A percentile compares a stretch with the other conserved stretches of the same genome.
Conservation (phyloP, 2,888 invertebrate genomes). For the Aphodius granarius region DNA sequence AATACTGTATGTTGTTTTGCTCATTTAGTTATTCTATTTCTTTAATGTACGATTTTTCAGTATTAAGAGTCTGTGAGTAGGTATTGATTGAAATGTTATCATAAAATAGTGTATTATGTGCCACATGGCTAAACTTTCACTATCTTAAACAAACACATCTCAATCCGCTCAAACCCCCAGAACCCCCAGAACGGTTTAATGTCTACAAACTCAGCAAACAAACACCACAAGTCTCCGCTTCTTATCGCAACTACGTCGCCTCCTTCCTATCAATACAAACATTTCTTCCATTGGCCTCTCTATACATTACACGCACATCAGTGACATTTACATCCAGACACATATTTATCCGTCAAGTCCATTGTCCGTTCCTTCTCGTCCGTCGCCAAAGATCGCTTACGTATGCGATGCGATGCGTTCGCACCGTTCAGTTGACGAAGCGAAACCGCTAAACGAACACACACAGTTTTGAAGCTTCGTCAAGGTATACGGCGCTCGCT, state of each 20-base stretch:
- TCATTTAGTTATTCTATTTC: too few relatives aligned
- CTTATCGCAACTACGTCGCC: background rate
- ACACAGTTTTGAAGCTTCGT: background rate
- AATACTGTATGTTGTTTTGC: too few relatives aligned
- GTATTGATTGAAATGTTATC: too few relatives aligned
- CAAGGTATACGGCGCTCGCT: background rate
- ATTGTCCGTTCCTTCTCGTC: too few relatives aligned
- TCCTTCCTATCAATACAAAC: background rate
- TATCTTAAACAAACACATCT: too few relatives aligned
- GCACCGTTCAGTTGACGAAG: background rate
- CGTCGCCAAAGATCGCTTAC: background rate
- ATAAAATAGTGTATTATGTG: too few relatives aligned
- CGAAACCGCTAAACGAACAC: background rate
- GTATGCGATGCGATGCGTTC: background rate
- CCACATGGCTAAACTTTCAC: too few relatives aligned
- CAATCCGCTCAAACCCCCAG: too few relatives aligned
- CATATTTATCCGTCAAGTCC: background rate
- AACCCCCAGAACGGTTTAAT: too few relatives aligned
- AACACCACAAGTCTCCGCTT: background rate
- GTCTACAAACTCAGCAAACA: background rate
- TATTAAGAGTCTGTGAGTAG: too few relatives aligned
- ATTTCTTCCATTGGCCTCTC: background rate
- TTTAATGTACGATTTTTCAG: too few relatives aligned
- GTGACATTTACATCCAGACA: background rate
- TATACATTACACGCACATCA: background rate